Evolutionary conservation across 2,797 vertebrate species (phyloP), one percentile per base, ranked within the genome.

Genomic region (Sphaeramia orbicularis): DNA sequence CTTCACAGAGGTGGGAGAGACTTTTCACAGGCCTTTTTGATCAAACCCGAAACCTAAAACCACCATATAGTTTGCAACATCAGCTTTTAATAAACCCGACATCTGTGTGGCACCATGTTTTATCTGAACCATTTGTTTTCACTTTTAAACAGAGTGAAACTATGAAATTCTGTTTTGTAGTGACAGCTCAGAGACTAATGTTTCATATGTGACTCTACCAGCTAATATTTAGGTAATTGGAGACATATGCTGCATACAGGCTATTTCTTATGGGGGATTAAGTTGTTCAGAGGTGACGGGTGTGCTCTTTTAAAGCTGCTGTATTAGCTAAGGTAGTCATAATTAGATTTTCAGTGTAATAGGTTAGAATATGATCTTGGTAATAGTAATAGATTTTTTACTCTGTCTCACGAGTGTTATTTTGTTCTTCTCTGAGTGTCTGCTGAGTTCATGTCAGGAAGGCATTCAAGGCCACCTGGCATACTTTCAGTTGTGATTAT

Each of bases 401-500:
- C n/a, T 44, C 6, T 1, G 16, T 67, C 42, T 63, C 59, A 32
- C 8, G 4, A 6, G n/a, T 60, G 71, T 63, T 50, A 16, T 42
- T 69, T 35, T n/a, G 10, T 11, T 74, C 41, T 32, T 59, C 55
- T 52, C 38, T 59, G 52, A 24, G 47, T 8, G 10, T 65, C 41
- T 49, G 37, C 63, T 67, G 55, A 30, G 48, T 53, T 79, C 45
- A 51, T 77, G 64, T 74, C 71, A 68, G 58, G 61, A 15, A 44
- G 49, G 72, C 56, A 71, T 82, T 63, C 47, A 16, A 35, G 62
- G 61, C 76, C 81, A 82, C 82, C 71, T 86, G 84, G 76, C 80
- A 68, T 38, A 57, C 48, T 76, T 65, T 88, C 73, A 83, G 60
- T 62, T 42, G 43, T 58, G 60, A 87, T 85, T 85, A 83, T 15